phyloP scores from a whole-genome alignment of 2,113 vertebrate genomes.

The Sisor rabdophorus region DNA sequence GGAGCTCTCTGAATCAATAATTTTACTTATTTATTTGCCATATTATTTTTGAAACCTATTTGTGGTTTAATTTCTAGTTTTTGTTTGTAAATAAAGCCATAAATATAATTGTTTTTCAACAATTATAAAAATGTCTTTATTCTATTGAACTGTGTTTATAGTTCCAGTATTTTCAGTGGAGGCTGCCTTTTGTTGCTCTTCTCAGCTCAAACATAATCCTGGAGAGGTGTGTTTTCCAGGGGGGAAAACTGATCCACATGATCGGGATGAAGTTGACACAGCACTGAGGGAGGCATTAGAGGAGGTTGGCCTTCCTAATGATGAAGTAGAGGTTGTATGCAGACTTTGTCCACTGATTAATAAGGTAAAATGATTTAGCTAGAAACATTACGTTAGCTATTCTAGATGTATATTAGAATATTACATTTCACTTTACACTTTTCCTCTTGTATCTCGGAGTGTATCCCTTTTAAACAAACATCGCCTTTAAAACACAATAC shows the following conservation, averaged over 20 bases:
- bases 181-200: conserved; percentile 19
- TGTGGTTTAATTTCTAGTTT: too few species aligned
- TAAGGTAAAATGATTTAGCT: conserved; percentile 65
- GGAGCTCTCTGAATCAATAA: too few species aligned
- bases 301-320: conserved; percentile 80
- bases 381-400: background rate
- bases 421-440: background rate
- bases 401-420: background rate
- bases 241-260: conserved; percentile 77
- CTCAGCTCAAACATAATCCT: conserved; percentile 77
- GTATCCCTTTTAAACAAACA: too few species aligned
- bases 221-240: conserved; percentile 94
- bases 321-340: conserved; percentile 79
- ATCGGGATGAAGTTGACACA: conserved; percentile 78
- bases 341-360: conserved; percentile 71
- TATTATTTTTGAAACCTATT: too few species aligned
- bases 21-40: too few species aligned
- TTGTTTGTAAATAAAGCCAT: too few species aligned
- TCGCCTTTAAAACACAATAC: too few species aligned
- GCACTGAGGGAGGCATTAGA: conserved; percentile 87
- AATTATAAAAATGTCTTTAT: background rate
- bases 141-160: background rate
- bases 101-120: too few species aligned
- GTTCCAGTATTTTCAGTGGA: too few species aligned
- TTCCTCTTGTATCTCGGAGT: background rate